phyloP scores from a whole-genome alignment of 2,113 vertebrate species.

The Tauraco erythrolophus region DNA sequence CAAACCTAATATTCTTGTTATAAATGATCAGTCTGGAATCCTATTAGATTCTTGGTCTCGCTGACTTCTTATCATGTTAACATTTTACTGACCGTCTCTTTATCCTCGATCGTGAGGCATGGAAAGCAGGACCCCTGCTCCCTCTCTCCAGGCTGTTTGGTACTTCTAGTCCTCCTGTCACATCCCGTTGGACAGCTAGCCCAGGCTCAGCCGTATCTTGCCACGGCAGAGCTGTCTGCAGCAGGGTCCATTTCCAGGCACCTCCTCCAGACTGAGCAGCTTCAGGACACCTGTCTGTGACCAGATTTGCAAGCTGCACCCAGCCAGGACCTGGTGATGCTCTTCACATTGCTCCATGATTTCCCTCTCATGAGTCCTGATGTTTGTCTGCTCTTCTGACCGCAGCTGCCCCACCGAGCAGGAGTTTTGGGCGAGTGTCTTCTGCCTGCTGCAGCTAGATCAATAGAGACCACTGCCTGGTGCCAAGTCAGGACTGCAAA shows the following conservation, averaged over 20 bases:
- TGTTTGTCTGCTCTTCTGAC: background rate
- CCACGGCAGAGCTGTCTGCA: background rate
- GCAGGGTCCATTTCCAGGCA: background rate
- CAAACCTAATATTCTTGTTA: background rate
- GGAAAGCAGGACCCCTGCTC: background rate
- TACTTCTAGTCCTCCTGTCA: background rate
- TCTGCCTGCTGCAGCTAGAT: background rate
- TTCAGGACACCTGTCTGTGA: background rate
- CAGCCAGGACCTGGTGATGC: background rate
- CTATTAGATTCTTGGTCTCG: background rate
- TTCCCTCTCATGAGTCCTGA: background rate
- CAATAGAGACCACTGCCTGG: background rate
- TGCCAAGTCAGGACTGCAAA: background rate
- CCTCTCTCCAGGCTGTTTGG: too few species aligned
- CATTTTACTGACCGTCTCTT: background rate
- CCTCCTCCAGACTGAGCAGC: background rate
- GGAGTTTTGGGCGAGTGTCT: background rate
- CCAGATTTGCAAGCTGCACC: background rate
- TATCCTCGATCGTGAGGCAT: background rate
- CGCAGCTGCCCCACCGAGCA: background rate
- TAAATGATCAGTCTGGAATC: background rate
- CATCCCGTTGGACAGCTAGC: background rate
- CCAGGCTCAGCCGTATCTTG: background rate
- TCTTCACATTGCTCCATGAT: accelerated
- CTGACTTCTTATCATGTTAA: background rate